Evolutionary conservation across 2,888 invertebrate genomes (phyloP), one percentile per base, ranked within the genome.

Genomic region (Agrotis exclamationis): DNA sequence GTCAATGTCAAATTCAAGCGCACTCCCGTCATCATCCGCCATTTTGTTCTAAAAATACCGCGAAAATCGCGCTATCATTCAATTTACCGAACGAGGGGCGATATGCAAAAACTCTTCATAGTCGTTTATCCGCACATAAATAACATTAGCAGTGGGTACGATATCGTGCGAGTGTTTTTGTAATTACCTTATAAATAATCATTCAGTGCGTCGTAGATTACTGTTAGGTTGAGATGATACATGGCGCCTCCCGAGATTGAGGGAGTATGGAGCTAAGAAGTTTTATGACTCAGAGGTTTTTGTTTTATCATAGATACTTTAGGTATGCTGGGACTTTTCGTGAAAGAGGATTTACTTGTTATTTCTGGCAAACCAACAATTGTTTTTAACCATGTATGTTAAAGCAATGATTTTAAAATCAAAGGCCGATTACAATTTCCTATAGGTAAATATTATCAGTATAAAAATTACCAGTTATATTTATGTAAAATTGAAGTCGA

Each of bases 161-260:
- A 94, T 94, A 93, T 90, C 93, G 92, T 91, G 93, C 88, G 94
- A 93, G 94, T 93, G 94, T 95, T 93, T 94, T 95, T 93, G 96
- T 96, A 96, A 96, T 96, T 96, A 96, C 96, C 93, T 92, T 96
- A 96, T 96, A 96, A 96, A 96, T 96, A 96, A 96, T 96, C 93
- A 96, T 96, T 94, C 91, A 87, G 88, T 71, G 87, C 87, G 90
- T 85, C 94, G 92, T 94, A 96, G 96, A 96, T 96, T 96, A 96
- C 91, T 87, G 92, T 93, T 93, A 93, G 85, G 90, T 87, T 86
- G 87, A 88, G 89, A 91, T 94, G 95, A 95, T 94, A 90, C 91
- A 94, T 90, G 88, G 88, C 83, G 84, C 60, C 22, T 28, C 48
- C 16, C 71, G 74, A 77, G 85, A 85, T 82, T 84, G 82, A 77